Percentiles rank a stretch among this genome's conserved stretches.
These are phyloP conservation scores for Zygaena filipendulae DNA, from an alignment of 2,888 invertebrate species.

Conservation along the genomic window DNA sequence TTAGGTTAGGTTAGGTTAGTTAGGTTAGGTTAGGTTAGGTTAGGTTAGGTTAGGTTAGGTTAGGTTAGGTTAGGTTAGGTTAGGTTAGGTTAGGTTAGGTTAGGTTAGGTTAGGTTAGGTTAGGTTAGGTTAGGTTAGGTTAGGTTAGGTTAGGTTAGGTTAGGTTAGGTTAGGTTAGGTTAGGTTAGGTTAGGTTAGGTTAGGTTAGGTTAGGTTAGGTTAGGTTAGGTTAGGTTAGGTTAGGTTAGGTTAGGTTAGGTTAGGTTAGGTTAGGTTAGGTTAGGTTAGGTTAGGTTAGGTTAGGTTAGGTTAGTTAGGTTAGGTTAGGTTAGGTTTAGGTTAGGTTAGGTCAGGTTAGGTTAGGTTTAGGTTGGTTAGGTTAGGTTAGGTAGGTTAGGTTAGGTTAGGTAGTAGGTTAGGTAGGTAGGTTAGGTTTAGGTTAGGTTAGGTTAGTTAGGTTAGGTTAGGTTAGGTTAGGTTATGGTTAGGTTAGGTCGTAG, in stretches of 20 bases:
- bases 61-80: constrained; percentile 15
- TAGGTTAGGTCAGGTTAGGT: constrained; percentile 15
- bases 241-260: constrained; percentile 14
- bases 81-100: constrained; percentile 18
- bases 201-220: constrained; percentile 18
- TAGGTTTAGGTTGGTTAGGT: constrained; percentile 18
- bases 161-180: constrained; percentile 12
- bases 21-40: constrained; percentile 14
- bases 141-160: constrained; percentile 10
- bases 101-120: constrained; percentile 15
- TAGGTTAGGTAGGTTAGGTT: constrained; percentile 17
- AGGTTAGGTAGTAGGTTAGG: constrained; percentile 9
- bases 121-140: constrained; percentile 14
- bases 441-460: constrained; percentile 9
- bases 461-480: constrained; percentile 14
- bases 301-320: constrained; percentile 15
- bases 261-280: constrained; percentile 16
- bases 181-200: constrained; percentile 16
- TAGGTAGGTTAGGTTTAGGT: constrained; percentile 12
- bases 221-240: constrained; percentile 17
- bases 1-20: constrained; percentile 15
- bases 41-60: constrained; percentile 12
- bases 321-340: constrained; percentile 15
- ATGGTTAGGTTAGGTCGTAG: constrained; percentile 11
- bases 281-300: constrained; percentile 18